Base-by-base conservation (phyloP, 2,113 vertebrate species). In the Gavia stellata region DNA sequence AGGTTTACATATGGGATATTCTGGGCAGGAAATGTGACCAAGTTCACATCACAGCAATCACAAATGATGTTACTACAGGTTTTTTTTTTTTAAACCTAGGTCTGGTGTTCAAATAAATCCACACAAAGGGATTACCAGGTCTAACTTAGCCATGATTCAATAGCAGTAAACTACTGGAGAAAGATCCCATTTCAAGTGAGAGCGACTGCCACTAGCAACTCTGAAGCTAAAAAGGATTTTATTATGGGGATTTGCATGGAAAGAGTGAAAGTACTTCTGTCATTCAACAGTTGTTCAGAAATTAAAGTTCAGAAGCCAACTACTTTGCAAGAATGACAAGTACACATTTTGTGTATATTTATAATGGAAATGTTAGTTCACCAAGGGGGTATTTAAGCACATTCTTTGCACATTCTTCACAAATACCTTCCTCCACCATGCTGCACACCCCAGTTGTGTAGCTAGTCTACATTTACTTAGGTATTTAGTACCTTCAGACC, bases 121-220 rank as follows among this genome's bases (percentile, higher is more conserved):
- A 29, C 11, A 13, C 4, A 59, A 55, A 74, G 63, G 49, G 23
- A 74, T 33, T 24, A 63, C 40, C 24, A 72, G 63, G 24, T 16
- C 14, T 49, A n/a, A n/a, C 36, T 25, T 1, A 23, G 62, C 62
- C 33, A 34, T 16, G 38, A 63, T 36, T 28, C 29, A 36, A 3
- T 4, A 3, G 31, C 72, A 83, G 58, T 12, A 21, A 65, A 40
- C 2, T 36, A 19, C 40, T 6, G 34, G 3, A 40, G 61, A 24
- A 31, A 34, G 47, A 34, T 21, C 17, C 29, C 16, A 49, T 36
- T 88, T 55, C 53, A 33, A 68, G 50, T 16, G 12, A 45, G 45
- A 20, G 23, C 0, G 0, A 29, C 44, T 50, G 42, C 49, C 5
- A 0, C 1, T 12, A 50, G 42, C 56, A 67, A 28, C 67, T 38